These are phyloP conservation scores for Actinostola sp. DNA, from an alignment of 92 coral and sea anemone genomes.

Conservation along the genomic window DNA sequence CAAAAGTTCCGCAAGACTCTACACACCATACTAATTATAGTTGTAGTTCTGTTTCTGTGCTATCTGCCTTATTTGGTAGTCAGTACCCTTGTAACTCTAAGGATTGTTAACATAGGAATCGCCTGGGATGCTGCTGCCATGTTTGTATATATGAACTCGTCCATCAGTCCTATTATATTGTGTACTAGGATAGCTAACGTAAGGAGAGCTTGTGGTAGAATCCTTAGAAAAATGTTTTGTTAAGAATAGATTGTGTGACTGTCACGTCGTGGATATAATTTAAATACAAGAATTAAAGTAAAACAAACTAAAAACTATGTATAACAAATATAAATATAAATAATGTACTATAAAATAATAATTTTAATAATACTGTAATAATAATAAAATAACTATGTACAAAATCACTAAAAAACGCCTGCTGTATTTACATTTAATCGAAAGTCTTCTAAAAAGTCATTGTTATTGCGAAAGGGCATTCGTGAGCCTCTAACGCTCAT, in stretches of 20 bases:
- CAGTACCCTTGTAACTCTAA: slow-evolving; percentile 12
- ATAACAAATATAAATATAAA: no score
- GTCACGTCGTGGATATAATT: not conserved
- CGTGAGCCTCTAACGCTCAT: no score
- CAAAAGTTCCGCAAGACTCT: slow-evolving; percentile 18
- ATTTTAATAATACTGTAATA: no score
- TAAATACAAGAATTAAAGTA: no score
- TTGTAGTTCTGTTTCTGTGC: slow-evolving; percentile 13
- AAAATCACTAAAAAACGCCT: no score
- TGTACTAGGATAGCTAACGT: slow-evolving; percentile 22
- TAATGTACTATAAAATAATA: no score
- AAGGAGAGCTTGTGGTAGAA: slow-evolving; percentile 18
- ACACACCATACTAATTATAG: slow-evolving; percentile 17
- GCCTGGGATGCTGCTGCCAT: slow-evolving; percentile 27
- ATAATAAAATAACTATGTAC: no score
- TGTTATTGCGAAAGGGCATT: no score
- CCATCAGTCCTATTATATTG: slow-evolving; percentile 19
- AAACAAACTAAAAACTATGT: no score
- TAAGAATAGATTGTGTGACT: not conserved
- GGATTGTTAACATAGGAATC: not conserved
- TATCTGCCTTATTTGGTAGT: slow-evolving; percentile 27
- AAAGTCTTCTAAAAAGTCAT: no score
- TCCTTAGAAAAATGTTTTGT: slow-evolving; percentile 9
- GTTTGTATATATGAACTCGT: slow-evolving; percentile 18
- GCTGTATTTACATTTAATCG: no score